Conservation (phyloP, 2,797 vertebrate species). For the Acanthornis magna region DNA sequence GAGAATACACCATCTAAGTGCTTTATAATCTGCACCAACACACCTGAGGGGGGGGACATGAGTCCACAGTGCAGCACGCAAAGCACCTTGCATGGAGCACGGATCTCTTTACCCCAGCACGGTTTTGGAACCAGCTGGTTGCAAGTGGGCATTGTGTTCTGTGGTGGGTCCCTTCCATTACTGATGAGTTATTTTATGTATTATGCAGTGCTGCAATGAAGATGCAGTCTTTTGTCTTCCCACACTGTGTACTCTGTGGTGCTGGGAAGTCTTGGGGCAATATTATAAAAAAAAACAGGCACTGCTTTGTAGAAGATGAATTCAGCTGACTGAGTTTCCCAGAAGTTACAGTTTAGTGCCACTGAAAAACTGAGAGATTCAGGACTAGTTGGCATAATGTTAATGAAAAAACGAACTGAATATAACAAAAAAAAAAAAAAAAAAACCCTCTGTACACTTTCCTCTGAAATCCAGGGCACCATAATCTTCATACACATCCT, state of each 20-base stretch:
- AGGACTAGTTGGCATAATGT: not conserved
- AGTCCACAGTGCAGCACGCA: not conserved
- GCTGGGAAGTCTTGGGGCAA: slow-evolving; percentile 15
- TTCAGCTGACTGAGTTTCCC: not conserved
- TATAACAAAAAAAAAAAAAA: not conserved
- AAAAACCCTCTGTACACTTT: not conserved
- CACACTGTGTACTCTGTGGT: not conserved
- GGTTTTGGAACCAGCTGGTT: not conserved
- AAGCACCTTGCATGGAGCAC: rapidly evolving
- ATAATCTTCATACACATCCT: not conserved
- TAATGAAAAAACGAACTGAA: not conserved
- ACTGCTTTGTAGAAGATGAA: not conserved
- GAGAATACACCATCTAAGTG: not conserved
- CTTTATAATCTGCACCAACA: not conserved
- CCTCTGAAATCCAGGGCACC: not conserved
- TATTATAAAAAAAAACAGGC: not conserved
- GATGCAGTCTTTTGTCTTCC: slow-evolving; percentile 13
- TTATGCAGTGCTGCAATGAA: slow-evolving; percentile 47
- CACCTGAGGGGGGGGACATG: not conserved
- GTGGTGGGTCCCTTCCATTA: slow-evolving; percentile 1
- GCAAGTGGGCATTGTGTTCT: not conserved
- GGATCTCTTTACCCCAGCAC: not conserved
- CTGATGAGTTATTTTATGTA: slow-evolving; percentile 31
- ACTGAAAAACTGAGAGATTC: not conserved
- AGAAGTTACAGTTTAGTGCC: not conserved